A percentile compares a stretch with the other conserved stretches of the same genome.
phyloP scores from a whole-genome alignment of 2,113 vertebrate genomes.

The Setophaga coronata region DNA sequence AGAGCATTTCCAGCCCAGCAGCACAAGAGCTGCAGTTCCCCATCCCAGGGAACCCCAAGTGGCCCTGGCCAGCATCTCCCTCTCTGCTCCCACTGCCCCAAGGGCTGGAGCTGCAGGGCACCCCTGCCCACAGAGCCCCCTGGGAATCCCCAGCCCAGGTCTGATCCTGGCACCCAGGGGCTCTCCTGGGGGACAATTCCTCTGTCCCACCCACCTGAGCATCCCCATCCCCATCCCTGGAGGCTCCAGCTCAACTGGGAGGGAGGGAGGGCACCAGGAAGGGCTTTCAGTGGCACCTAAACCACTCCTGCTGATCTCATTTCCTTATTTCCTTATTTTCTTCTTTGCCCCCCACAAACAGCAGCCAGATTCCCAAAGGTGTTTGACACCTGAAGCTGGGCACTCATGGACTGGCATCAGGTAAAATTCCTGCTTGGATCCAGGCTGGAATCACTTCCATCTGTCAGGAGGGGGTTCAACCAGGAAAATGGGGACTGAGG shows the following conservation, averaged over 20 bases:
- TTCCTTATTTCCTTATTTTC: neutral
- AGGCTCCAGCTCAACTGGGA: neutral
- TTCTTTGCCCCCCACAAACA: neutral
- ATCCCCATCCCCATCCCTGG: neutral
- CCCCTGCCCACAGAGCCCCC: rapidly evolving
- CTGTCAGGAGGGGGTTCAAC: neutral
- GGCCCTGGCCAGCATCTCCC: neutral
- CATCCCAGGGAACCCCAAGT: rapidly evolving
- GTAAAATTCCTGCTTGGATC: neutral
- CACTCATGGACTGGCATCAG: neutral
- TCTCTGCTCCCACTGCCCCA: neutral
- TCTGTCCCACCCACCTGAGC: neutral
- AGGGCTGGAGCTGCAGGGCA: neutral
- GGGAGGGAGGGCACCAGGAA: neutral
- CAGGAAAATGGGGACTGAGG: neutral
- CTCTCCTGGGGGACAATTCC: neutral
- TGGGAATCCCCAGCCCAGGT: neutral
- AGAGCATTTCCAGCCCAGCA: neutral
- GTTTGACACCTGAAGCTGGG: neutral
- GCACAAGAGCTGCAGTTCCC: neutral
- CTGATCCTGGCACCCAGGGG: neutral
- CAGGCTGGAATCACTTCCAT: neutral
- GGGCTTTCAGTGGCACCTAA: neutral
- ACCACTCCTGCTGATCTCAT: neutral
- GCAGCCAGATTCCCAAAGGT: neutral